Percentiles rank a stretch among this genome's conserved stretches.
These are phyloP conservation scores for Lysiphlebus fabarum DNA, from an alignment of 1,140 invertebrate genomes.

Conservation along the genomic window DNA sequence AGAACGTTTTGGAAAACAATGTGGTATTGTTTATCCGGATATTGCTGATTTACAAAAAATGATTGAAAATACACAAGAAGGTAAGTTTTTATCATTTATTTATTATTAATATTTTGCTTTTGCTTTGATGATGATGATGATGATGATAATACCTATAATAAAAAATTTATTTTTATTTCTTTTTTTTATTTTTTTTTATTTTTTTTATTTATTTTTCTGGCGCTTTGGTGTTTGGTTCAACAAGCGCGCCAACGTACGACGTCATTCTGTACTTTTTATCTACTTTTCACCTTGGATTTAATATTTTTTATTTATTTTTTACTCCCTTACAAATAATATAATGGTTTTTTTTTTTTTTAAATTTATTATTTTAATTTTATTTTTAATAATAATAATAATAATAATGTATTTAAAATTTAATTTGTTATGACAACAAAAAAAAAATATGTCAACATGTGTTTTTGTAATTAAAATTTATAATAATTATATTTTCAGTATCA, in stretches of 20 bases:
- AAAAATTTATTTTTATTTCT: not conserved
- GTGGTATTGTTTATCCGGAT: conserved; percentile 72
- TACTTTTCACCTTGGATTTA: no score
- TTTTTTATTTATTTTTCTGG: not conserved
- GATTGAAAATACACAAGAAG: conserved; percentile 83
- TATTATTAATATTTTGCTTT: conserved; percentile 4
- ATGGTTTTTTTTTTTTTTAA: no score
- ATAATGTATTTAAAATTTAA: no score
- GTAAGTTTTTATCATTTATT: conserved; percentile 58
- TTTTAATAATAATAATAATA: no score
- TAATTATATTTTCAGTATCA: conserved; percentile 64
- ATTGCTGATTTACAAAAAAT: conserved; percentile 81
- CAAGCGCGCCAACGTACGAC: no score
- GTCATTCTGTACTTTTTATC: no score
- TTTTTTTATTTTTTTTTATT: not conserved
- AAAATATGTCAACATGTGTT: conserved; percentile 22
- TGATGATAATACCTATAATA: no score
- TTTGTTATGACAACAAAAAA: no score
- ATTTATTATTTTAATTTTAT: no score
- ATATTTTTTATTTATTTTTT: no score
- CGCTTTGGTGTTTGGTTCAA: no score
- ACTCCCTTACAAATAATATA: no score
- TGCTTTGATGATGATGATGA: not conserved
- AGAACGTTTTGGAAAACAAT: conserved; percentile 79
- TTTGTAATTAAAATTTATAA: conserved; percentile 14